These are phyloP conservation scores for Apamea epomidion DNA, from an alignment of 2,888 invertebrate genomes.

Conservation along the genomic window DNA sequence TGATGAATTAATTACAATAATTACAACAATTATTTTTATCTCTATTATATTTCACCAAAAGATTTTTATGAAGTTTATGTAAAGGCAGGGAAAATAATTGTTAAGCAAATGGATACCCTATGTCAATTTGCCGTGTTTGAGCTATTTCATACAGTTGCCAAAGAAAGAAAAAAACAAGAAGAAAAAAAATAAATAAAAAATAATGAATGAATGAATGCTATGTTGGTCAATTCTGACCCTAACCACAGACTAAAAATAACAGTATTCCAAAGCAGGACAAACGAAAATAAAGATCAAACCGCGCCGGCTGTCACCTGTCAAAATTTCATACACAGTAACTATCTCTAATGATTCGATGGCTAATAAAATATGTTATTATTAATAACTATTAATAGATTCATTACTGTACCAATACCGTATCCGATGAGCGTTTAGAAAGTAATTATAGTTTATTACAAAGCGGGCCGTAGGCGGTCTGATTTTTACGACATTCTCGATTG, in stretches of 20 bases:
- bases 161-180: too few relatives aligned
- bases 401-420: slow-evolving; percentile 27
- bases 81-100: neutral
- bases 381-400: slow-evolving; percentile 34
- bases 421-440: slow-evolving; percentile 49
- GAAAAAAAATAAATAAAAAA: too few relatives aligned
- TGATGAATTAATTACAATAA: neutral
- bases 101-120: neutral
- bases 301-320: slow-evolving; percentile 30
- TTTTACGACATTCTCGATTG: slow-evolving; percentile 37
- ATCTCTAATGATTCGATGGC: slow-evolving; percentile 22
- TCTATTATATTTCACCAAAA: neutral
- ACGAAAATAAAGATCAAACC: slow-evolving; percentile 14
- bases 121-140: too few relatives aligned
- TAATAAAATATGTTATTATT: slow-evolving; percentile 28
- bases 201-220: too few relatives aligned
- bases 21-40: neutral
- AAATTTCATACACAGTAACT: neutral
- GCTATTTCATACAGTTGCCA: too few relatives aligned
- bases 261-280: neutral
- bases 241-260: neutral
- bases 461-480: slow-evolving; percentile 35
- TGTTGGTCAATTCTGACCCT: neutral
- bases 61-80: neutral
- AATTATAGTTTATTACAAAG: slow-evolving; percentile 41